Conservation (phyloP, 92 coral and sea anemone genomes). For the Palythoa caribaeorum region DNA sequence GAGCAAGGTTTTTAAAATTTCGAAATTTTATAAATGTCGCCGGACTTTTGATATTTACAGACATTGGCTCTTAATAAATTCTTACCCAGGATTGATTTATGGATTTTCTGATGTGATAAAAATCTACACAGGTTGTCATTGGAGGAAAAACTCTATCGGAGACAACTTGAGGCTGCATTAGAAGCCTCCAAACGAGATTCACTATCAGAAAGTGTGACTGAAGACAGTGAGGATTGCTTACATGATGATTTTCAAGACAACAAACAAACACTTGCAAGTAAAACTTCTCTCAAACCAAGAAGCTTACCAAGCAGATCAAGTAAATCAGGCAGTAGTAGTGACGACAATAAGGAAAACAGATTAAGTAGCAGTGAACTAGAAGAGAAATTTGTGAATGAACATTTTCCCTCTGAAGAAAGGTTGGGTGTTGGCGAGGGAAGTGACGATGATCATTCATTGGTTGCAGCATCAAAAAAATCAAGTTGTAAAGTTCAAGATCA, state of each 20-base stretch:
- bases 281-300: neutral
- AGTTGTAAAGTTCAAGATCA: neutral
- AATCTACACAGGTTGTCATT: slow-evolving; percentile 70
- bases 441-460: neutral
- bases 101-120: neutral
- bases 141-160: slow-evolving; percentile 90
- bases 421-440: slow-evolving; percentile 13
- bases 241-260: neutral
- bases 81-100: no score
- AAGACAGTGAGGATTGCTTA: slow-evolving; percentile 20
- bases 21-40: no score
- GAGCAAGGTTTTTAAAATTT: no score
- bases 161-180: slow-evolving; percentile 91
- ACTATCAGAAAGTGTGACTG: slow-evolving; percentile 48
- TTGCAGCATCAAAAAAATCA: slow-evolving; percentile 5
- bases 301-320: neutral
- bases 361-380: slow-evolving; percentile 51
- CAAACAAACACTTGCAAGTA: neutral
- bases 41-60: no score
- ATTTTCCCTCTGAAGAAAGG: slow-evolving; percentile 55
- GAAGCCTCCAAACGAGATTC: slow-evolving; percentile 81
- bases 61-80: no score
- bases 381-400: slow-evolving; percentile 46
- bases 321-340: neutral
- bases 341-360: slow-evolving; percentile 51